Evolutionary conservation across 1,140 invertebrate genomes (phyloP), one percentile per base, ranked within the genome.

Genomic region (Nephila pilipes): DNA sequence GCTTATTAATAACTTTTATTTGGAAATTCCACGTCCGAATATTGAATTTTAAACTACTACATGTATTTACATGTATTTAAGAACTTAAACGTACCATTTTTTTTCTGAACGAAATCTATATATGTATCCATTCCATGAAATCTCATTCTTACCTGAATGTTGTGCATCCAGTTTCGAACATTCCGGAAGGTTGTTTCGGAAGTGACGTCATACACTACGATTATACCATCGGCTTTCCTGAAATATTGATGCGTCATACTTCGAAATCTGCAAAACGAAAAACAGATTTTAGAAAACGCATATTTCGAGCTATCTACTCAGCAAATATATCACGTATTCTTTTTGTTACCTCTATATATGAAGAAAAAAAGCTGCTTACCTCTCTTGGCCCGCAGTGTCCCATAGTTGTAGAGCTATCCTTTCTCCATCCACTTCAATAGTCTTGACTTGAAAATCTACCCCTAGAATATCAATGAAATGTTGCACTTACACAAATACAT

Each of bases 221-320:
- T 95, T 18, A 97, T 96, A n/a, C 96, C 96, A 94, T 97, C 96
- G 20, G 96, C 96, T 94, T 96, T 97, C 8, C 96, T 95, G 95
- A 96, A 97, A 94, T 97, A 97, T 94, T 97, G 96, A 89, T 96
- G 96, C 1, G 96, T 96, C 55, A 97, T 96, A 79, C 96, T 96
- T 18, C 96, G 95, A 94, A 96, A 97, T 94, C 96, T 96, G 94
- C 65, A 94, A 91, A 10, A 60, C 3, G 29, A 8, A 80, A 12
- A 79, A 14, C 3, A 79, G 12, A 83, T 54, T 83, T 16, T 36
- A 6, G 14, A 18, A 32, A 29, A 32, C n/a, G 4, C 25, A 38
- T 32, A 80, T 32, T 80, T 8, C 36, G 36, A 80, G 1, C 46
- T 20, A 8, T 65, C 25, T 22, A 65, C 25, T 22, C 22, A 65